A percentile compares a stretch with the other conserved stretches of the same genome.
Evolutionary conservation across 2,888 invertebrate species (phyloP).

Genomic region (Cosmia trapezina): DNA sequence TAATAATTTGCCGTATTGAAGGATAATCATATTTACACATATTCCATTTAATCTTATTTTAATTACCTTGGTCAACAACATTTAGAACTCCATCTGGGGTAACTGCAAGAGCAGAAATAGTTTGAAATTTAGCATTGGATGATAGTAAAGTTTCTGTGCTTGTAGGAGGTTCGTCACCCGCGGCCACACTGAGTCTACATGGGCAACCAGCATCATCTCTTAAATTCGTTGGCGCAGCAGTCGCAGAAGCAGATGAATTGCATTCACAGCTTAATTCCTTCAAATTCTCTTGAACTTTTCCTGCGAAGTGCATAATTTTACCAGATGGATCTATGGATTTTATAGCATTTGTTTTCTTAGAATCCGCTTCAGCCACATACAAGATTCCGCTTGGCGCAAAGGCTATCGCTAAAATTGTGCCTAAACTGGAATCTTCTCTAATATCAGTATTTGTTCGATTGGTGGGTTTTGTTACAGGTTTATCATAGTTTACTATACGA

Average conservation of each 20-base stretch:
- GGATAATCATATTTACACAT: neutral
- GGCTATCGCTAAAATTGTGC: constrained; percentile 96
- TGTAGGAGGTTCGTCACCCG: constrained; percentile 92
- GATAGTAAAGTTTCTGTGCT: constrained; percentile 96
- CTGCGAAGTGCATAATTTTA: constrained; percentile 97
- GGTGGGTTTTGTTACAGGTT: constrained; percentile 80
- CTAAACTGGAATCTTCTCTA: constrained; percentile 93
- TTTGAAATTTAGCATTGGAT: constrained; percentile 97
- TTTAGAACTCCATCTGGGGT: constrained; percentile 98
- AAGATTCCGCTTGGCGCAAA: constrained; percentile 98
- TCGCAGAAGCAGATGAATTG: constrained; percentile 90
- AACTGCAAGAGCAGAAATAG: constrained; percentile 97
- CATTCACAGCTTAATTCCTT: constrained; percentile 91
- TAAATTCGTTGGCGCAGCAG: constrained; percentile 81
- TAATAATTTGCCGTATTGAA: neutral
- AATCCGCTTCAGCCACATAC: constrained; percentile 98
- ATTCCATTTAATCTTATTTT: neutral
- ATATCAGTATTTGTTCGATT: constrained; percentile 88
- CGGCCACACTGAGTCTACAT: constrained; percentile 88
- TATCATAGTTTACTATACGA: constrained; percentile 91
- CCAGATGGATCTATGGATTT: constrained; percentile 97
- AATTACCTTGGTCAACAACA: constrained; percentile 97
- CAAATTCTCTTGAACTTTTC: constrained; percentile 93
- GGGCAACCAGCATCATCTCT: constrained; percentile 88
- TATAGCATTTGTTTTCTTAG: constrained; percentile 95